Conservation (phyloP, 53 echinoderm and acorn worm species). For the Henricia sp. region DNA sequence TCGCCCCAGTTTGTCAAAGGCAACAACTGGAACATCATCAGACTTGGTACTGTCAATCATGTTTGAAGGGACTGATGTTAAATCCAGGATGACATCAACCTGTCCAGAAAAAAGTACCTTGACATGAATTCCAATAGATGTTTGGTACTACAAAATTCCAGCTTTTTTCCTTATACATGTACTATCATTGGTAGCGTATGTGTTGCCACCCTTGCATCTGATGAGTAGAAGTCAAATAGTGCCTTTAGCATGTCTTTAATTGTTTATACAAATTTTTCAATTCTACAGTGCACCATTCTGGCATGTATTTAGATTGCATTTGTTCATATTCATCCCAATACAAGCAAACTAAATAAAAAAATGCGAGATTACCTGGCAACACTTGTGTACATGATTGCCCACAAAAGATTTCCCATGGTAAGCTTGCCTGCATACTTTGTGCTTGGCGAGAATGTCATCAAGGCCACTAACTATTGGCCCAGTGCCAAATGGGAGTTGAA, state of each 20-base stretch:
- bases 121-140: no score
- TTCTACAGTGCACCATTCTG: no score
- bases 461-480: conserved; percentile 3
- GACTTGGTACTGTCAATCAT: not conserved
- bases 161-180: no score
- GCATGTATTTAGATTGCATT: no score
- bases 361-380: conserved; percentile 15
- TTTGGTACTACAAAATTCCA: no score
- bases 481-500: not conserved
- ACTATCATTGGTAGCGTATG: no score
- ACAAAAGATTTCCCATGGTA: conserved; percentile 14
- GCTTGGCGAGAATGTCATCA: not conserved
- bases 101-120: not conserved
- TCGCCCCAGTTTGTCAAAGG: no score
- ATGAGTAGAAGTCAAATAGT: no score
- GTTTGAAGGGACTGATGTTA: not conserved
- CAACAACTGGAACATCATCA: not conserved
- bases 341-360: no score
- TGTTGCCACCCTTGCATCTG: no score
- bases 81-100: not conserved
- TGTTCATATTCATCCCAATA: not conserved
- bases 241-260: no score
- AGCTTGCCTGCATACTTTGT: conserved; percentile 21
- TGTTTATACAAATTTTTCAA: no score
- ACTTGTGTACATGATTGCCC: conserved; percentile 28